These are phyloP conservation scores for Chrysomela aeneicollis DNA, from an alignment of 2,888 invertebrate species.

Conservation along the genomic window DNA sequence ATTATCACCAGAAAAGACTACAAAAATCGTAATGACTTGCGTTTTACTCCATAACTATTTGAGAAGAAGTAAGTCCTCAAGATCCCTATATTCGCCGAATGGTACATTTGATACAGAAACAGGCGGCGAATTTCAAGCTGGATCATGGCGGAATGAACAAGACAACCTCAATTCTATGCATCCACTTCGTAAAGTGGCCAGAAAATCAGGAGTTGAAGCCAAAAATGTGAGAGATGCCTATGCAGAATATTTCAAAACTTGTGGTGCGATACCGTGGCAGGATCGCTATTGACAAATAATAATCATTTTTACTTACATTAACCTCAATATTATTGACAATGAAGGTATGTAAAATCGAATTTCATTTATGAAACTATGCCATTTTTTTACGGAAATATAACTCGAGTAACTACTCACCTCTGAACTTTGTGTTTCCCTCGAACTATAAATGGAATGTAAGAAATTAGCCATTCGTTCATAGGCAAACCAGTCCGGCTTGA, in stretches of 20 bases:
- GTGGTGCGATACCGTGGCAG: constrained; percentile 32
- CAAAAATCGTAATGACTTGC: constrained; percentile 22
- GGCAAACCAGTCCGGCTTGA: constrained; percentile 16
- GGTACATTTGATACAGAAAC: constrained; percentile 19
- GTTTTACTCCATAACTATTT: constrained; percentile 26
- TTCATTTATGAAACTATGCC: neutral
- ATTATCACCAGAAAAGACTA: constrained; percentile 18
- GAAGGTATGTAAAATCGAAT: neutral
- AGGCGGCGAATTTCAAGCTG: constrained; percentile 17
- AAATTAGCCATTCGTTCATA: constrained; percentile 16
- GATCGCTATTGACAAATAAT: constrained; percentile 19
- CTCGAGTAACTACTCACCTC: constrained; percentile 14
- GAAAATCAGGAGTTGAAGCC: constrained; percentile 22
- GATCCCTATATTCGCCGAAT: constrained; percentile 20
- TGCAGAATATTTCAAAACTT: constrained; percentile 21
- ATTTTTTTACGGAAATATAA: neutral
- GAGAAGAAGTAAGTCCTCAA: constrained; percentile 20
- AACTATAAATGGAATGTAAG: neutral
- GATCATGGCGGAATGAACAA: constrained; percentile 27
- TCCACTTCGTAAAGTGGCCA: constrained; percentile 24
- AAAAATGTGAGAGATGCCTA: constrained; percentile 16
- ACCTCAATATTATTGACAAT: no score
- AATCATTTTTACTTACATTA: no score
- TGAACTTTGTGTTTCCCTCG: constrained; percentile 14
- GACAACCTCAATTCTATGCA: constrained; percentile 23